A percentile compares a stretch with the other conserved stretches of the same genome.
These are phyloP conservation scores for Bettongia penicillata DNA, from an alignment of 2,113 vertebrate genomes.

Conservation along the genomic window DNA sequence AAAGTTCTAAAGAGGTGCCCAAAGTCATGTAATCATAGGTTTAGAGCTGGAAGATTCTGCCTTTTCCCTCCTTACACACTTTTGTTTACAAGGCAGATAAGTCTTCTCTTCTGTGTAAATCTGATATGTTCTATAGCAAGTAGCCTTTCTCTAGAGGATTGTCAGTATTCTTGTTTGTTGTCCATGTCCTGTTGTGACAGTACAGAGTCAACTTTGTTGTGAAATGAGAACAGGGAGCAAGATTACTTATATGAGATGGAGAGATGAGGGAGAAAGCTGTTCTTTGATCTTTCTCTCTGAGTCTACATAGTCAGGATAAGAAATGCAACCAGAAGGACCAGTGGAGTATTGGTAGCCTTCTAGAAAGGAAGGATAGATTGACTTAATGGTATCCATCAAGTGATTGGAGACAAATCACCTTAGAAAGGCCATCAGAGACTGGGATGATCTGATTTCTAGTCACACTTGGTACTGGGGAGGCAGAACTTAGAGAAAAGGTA, in stretches of 20 bases:
- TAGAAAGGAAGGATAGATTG: not conserved
- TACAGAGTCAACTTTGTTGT: not conserved
- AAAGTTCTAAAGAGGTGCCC: conserved; percentile 47
- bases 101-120: not conserved
- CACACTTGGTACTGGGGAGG: not conserved
- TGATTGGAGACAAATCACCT: not conserved
- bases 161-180: not conserved
- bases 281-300: conserved; percentile 14
- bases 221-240: not conserved
- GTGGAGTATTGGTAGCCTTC: conserved; percentile 6
- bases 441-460: not conserved
- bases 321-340: not conserved
- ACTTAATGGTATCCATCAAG: not conserved
- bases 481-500: not conserved
- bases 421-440: not conserved
- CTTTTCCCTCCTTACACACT: conserved; percentile 14
- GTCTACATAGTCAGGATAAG: conserved; percentile 15
- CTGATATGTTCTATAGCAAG: not conserved
- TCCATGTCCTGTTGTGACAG: not conserved
- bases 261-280: not conserved
- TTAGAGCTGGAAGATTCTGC: not conserved
- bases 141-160: not conserved
- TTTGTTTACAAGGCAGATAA: conserved; percentile 52
- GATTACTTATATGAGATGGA: not conserved
- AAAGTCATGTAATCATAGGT: not conserved